phyloP scores from a whole-genome alignment of 2,113 vertebrate genomes.

The Pleuronectes platessa region DNA sequence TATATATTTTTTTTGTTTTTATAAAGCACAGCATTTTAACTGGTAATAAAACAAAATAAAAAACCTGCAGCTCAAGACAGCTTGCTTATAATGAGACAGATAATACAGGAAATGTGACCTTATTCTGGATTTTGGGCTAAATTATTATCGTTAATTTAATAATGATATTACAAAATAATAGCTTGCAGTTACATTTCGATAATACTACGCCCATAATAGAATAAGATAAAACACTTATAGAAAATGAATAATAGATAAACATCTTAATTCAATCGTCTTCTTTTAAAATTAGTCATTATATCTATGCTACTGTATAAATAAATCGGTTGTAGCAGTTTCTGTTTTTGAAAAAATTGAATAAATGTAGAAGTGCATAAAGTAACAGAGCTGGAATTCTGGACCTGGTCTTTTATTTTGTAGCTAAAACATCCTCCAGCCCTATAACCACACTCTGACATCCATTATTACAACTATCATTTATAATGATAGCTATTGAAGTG shows the following conservation, averaged over 20 bases:
- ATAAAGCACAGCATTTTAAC: not conserved
- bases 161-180: not conserved
- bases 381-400: not conserved
- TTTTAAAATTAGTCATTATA: not conserved
- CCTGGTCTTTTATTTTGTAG: no score
- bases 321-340: not conserved
- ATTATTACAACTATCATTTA: constrained; percentile 46
- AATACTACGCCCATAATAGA: not conserved
- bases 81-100: constrained; percentile 4
- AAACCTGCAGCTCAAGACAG: not conserved
- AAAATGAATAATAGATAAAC: constrained; percentile 2
- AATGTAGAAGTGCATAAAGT: not conserved
- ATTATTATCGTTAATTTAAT: no score
- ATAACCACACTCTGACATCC: constrained; percentile 8
- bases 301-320: not conserved
- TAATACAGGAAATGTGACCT: constrained; percentile 8
- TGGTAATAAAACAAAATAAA: not conserved
- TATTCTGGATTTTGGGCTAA: not conserved
- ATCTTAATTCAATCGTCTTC: not conserved
- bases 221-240: not conserved
- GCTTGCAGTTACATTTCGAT: not conserved
- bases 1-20: not conserved
- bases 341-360: not conserved
- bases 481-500: constrained; percentile 7
- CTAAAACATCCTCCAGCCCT: no score